Evolutionary conservation across 2,797 vertebrate genomes (phyloP).

Genomic region (Spea hammondii): DNA sequence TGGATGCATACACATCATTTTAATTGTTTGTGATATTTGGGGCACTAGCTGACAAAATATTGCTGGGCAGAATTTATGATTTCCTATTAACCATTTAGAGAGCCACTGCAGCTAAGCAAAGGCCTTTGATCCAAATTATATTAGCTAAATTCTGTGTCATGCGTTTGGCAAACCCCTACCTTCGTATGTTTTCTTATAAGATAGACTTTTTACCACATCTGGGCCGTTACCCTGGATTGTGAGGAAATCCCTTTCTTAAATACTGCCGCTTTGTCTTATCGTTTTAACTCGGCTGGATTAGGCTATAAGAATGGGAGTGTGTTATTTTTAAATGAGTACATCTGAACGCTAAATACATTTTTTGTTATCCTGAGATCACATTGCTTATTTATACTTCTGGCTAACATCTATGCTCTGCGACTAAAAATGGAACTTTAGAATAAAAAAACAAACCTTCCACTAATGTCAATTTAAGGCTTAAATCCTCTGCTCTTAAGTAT

Average conservation of each 20-base stretch:
- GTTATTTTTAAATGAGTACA: conserved; percentile 10
- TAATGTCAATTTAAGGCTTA: conserved; percentile 14
- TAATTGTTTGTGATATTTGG: no score
- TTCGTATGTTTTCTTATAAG: conserved; percentile 11
- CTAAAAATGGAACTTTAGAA: conserved; percentile 2
- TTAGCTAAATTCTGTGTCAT: background rate
- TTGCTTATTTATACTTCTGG: background rate
- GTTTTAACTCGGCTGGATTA: background rate
- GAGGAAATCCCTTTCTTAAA: conserved; percentile 15
- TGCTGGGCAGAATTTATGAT: no score
- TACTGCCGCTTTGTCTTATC: background rate
- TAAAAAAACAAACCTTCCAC: background rate
- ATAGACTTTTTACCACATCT: background rate
- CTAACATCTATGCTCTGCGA: background rate
- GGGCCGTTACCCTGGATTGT: conserved; percentile 1
- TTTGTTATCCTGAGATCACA: conserved; percentile 1
- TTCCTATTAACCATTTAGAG: no score
- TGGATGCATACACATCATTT: no score
- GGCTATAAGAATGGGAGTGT: background rate
- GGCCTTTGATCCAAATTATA: background rate
- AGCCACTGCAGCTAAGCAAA: no score
- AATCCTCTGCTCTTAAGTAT: conserved; percentile 11
- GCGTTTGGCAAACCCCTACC: background rate
- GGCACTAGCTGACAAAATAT: no score
- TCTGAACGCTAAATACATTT: background rate